phyloP scores from a whole-genome alignment of 2,797 vertebrate genomes.

The Pseudocheirus occidentalis region DNA sequence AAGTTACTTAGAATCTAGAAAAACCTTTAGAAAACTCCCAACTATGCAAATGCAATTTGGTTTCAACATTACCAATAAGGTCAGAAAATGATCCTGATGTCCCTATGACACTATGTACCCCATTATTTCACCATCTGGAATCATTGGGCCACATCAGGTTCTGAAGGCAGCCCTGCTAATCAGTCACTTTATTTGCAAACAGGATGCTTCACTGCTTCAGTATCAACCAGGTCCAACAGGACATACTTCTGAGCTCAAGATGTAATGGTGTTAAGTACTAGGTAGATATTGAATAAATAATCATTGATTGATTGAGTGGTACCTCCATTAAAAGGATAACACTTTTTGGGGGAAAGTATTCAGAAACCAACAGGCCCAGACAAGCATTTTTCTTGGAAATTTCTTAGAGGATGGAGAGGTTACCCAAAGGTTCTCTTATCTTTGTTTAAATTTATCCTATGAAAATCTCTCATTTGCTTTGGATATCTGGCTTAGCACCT shows the following conservation, averaged over 20 bases:
- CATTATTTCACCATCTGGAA: constrained; percentile 1
- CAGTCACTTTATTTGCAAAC: background rate
- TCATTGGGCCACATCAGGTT: background rate
- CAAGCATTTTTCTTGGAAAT: background rate
- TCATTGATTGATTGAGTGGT: background rate
- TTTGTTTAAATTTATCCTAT: background rate
- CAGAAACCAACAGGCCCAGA: background rate
- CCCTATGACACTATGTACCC: background rate
- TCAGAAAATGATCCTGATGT: background rate
- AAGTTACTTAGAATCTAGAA: background rate
- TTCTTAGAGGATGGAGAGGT: background rate
- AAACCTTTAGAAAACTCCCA: background rate
- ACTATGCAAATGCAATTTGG: background rate
- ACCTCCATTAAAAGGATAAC: background rate
- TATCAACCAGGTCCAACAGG: background rate
- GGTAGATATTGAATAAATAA: background rate
- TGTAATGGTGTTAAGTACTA: background rate
- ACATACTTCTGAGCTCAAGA: background rate
- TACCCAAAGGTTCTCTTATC: background rate
- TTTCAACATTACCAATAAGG: background rate
- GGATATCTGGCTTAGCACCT: background rate
- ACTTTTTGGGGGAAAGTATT: background rate
- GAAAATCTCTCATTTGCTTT: background rate
- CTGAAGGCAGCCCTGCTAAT: background rate
- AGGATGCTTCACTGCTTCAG: background rate